Percentiles rank a stretch among this genome's conserved stretches.
phyloP scores from a whole-genome alignment of 2,113 vertebrate species.

The Ptychochromis oligacanthus region DNA sequence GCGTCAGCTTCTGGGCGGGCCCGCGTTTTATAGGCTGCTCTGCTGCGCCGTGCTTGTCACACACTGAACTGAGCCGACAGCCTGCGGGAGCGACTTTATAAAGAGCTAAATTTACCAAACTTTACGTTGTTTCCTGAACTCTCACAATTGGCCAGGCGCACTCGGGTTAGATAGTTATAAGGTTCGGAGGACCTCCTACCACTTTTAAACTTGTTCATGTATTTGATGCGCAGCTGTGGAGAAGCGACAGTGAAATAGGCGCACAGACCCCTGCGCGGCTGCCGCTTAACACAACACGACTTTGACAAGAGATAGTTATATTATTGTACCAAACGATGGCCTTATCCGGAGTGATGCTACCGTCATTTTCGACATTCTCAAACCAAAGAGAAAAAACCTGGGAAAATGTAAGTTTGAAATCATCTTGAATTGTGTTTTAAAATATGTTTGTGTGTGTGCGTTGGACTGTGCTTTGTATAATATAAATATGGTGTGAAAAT shows the following conservation, averaged over 20 bases:
- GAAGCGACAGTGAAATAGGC: slow-evolving; percentile 50
- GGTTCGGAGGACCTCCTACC: slow-evolving; percentile 78
- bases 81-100: slow-evolving; percentile 78
- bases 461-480: background rate
- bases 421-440: background rate
- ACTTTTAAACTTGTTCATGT: slow-evolving; percentile 71
- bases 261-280: slow-evolving; percentile 51
- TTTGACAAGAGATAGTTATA: slow-evolving; percentile 41
- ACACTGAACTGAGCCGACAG: slow-evolving; percentile 47
- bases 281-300: slow-evolving; percentile 12
- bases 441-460: background rate
- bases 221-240: slow-evolving; percentile 63
- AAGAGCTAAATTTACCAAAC: slow-evolving; percentile 91
- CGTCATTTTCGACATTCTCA: slow-evolving; percentile 94
- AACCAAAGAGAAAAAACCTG: slow-evolving; percentile 87
- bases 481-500: background rate
- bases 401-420: slow-evolving; percentile 87
- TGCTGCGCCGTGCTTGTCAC: slow-evolving; percentile 39
- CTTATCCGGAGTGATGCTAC: slow-evolving; percentile 90
- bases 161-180: slow-evolving; percentile 70
- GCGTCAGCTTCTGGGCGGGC: slow-evolving; percentile 49
- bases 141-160: slow-evolving; percentile 85
- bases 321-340: slow-evolving; percentile 81
- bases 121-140: slow-evolving; percentile 88
- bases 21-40: slow-evolving; percentile 69